Evolutionary conservation across 2,113 vertebrate species (phyloP), one percentile per base, ranked within the genome.

Genomic region (Atractosteus spatula): DNA sequence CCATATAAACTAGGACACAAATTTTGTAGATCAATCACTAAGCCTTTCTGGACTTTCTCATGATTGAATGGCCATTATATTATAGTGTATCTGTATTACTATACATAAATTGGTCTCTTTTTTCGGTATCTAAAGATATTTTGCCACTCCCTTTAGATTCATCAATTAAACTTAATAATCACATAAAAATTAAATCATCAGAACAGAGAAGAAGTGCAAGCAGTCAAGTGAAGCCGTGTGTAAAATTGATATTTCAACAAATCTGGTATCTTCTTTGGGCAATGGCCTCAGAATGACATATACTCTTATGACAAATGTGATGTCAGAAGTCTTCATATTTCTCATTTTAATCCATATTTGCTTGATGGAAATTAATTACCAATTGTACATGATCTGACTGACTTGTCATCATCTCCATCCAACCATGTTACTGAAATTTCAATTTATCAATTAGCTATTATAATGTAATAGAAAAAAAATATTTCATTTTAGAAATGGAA

Each of bases 161-260:
- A 89, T 86, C 89, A 90, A 93, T 92, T 91, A 91, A 91, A 90
- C 94, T 92, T 91, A 79, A 83, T 94, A 95, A 94, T 92, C 89
- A 93, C 91, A 89, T 87, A 86, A 90, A 84, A 92, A 90, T 87
- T 91, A 92, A 93, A 90, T 91, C 86, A 88, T 84, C 81, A 82
- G 77, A 79, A 80, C 74, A 68, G 87, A 87, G 86, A 80, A 89
- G 87, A 80, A 84, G 86, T 74, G 73, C 69, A 77, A 86, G 92
- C 90, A 91, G 85, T 90, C 89, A 86, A 87, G 90, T 93, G 93
- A 95, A 95, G 84, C 94, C 90, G 90, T 93, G 92, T 94, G 94
- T 91, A 94, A 96, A 96, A 94, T 89, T 93, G 91, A 93, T 93
- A 91, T 94, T 92, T 92, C 84, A 90, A 85, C 89, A 89, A 88